Evolutionary conservation across 1,140 invertebrate species (phyloP), one percentile per base, ranked within the genome.

Genomic region (Brachionus calyciflorus): DNA sequence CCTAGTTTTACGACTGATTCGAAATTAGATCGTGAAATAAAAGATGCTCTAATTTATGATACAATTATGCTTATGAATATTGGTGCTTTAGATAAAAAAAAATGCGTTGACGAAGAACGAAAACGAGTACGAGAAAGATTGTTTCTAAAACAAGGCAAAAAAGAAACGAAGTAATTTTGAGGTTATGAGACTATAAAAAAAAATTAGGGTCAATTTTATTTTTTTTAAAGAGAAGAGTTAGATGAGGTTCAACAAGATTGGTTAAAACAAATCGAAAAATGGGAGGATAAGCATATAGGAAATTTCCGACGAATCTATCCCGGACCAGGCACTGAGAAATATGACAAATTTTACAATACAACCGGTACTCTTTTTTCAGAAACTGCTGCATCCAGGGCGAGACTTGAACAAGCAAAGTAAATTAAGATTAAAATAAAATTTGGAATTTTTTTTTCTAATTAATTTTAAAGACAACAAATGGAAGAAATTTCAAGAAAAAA

Each of bases 1-100:
- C 93, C 93, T 3, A 94, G 92, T 85, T 93, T 93, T 81, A 90
- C 92, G 80, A 93, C 91, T 0, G 91, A 93, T 81, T 89, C 91
- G 1, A 87, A 89, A 76, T 85, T 94, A 49, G 93, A 95, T 81
- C 87, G 88, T 76, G 91, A 93, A 80, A 89, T 95, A 2, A 95
- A 95, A 82, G 90, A 92, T 80, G 85, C 87, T 0, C 84, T 95
- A 4, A 84, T 95, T n/a, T 87, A 86, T 41, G 92, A 94, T 80
- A 93, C 92, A 2, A 90, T 94, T 78, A 87, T 89, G 3, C 89
- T 95, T 83, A 87, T 94, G 65, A 92, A 93, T 85, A 88, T 93
- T 51, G 89, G 89, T 78, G 88, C 90, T 78, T 90, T 89, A 80
- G 91, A 93, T 81, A 91, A 91, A 81, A 88, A 88, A 69, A 90